Conservation (phyloP, 2,113 vertebrate genomes). For the Alosa alosa region DNA sequence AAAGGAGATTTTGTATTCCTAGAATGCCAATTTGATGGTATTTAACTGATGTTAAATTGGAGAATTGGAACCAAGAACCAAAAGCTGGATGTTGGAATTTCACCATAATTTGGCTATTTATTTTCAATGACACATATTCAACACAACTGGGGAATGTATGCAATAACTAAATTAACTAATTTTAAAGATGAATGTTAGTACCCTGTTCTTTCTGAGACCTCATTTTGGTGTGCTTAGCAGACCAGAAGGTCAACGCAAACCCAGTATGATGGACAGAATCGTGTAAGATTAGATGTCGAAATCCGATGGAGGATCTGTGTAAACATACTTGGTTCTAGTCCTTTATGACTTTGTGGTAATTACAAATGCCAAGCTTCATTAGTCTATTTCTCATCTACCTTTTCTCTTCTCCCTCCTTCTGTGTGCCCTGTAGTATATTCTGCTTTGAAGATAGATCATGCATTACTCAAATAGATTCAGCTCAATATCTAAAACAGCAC, state of each 20-base stretch:
- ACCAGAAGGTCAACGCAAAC: no score
- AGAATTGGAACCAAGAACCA: no score
- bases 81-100: no score
- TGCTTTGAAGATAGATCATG: neutral
- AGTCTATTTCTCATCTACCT: no score
- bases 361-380: neutral
- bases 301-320: neutral
- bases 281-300: neutral
- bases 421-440: no score
- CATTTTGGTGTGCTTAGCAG: neutral
- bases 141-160: neutral
- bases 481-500: neutral
- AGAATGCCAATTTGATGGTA: neutral
- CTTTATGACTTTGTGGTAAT: neutral
- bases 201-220: neutral
- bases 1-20: neutral
- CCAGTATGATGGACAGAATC: neutral
- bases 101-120: no score
- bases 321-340: neutral
- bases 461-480: neutral
- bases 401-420: no score
- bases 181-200: neutral
- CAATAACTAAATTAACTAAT: neutral
- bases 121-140: neutral
- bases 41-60: no score